Evolutionary conservation across 2,888 invertebrate species (phyloP), one percentile per base, ranked within the genome.

Genomic region (Eupithecia inturbata): DNA sequence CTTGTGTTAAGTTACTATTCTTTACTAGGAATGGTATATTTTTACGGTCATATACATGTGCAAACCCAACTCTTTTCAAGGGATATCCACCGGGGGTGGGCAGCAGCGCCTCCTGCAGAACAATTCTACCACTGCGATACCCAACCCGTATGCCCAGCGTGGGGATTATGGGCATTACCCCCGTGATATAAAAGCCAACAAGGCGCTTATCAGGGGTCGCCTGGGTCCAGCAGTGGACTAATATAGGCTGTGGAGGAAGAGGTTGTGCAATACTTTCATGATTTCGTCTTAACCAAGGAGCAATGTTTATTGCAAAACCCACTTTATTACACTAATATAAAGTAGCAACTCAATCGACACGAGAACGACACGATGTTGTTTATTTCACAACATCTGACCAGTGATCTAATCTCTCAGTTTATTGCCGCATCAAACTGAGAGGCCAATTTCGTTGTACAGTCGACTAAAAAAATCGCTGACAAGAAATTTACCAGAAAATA

Each of bases 331-430:
- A 62, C 62, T 26, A 31, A 62, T 26, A 53, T 62, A 62, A 62
- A 62, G 28, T 3, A 66, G 22, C 66, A 64, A 33, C 64, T 64
- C 33, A n/a, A 64, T 36, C 39, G 36, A 66, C 39, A 39, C 26
- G 39, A 66, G 39, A 41, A 66, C 22, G 66, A 41, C 66, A 26
- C 14, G 39, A 62, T 31, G 63, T 76, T 71, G 67, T 73, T 76
- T 76, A 73, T 73, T 76, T 73, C 68, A 57, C 70, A 72, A 33
- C 73, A 73, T 76, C 76, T 73, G 73, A 76, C 76, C 73, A 72
- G 45, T 74, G 64, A 73, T 77, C 75, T 77, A 77, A 77, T 77
- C 77, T 72, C 73, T 73, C 73, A 64, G 71, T 77, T 77, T 77
- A 77, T 77, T 71, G 45, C 70, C 71, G 69, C 67, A 74, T 77